Percentiles rank a stretch among this genome's conserved stretches.
Conservation (phyloP, 2,113 vertebrate species). For the Delphinus delphis region DNA sequence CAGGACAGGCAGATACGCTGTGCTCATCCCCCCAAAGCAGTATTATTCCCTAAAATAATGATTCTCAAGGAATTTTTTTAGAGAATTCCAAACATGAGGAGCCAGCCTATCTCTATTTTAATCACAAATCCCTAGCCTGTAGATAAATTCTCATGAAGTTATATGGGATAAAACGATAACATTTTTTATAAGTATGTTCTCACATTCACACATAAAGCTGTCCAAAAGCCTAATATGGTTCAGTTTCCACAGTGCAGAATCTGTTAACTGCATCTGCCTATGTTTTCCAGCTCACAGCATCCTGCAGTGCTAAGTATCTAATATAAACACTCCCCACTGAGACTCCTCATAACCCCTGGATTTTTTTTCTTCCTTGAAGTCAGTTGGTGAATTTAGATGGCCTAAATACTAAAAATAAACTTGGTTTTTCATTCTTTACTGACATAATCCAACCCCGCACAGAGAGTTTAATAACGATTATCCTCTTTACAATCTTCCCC, state of each 20-base stretch:
- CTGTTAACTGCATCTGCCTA: slow-evolving; percentile 38
- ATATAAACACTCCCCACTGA: slow-evolving; percentile 43
- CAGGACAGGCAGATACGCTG: neutral
- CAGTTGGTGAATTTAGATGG: slow-evolving; percentile 19
- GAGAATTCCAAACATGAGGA: neutral
- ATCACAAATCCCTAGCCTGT: neutral
- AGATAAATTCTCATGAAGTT: slow-evolving; percentile 52
- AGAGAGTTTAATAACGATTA: slow-evolving; percentile 3
- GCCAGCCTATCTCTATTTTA: neutral
- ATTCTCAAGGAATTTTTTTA: slow-evolving; percentile 24
- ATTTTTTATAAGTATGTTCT: slow-evolving; percentile 53
- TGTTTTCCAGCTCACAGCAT: slow-evolving; percentile 21
- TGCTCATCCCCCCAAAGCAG: neutral
- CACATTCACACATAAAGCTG: slow-evolving; percentile 31
- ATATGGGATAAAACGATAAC: neutral
- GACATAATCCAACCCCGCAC: neutral
- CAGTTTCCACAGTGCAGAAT: neutral
- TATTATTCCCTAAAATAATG: neutral
- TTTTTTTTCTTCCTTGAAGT: slow-evolving; percentile 34
- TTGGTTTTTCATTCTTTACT: slow-evolving; percentile 36
- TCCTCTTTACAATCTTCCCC: slow-evolving; percentile 8
- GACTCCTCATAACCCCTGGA: neutral
- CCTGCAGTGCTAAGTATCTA: neutral
- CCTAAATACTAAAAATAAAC: slow-evolving; percentile 31
- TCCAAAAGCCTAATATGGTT: neutral